Percentiles rank a stretch among this genome's conserved stretches.
phyloP scores from a whole-genome alignment of 2,888 invertebrate species.

The Bursaphelenchus okinawaensis region DNA sequence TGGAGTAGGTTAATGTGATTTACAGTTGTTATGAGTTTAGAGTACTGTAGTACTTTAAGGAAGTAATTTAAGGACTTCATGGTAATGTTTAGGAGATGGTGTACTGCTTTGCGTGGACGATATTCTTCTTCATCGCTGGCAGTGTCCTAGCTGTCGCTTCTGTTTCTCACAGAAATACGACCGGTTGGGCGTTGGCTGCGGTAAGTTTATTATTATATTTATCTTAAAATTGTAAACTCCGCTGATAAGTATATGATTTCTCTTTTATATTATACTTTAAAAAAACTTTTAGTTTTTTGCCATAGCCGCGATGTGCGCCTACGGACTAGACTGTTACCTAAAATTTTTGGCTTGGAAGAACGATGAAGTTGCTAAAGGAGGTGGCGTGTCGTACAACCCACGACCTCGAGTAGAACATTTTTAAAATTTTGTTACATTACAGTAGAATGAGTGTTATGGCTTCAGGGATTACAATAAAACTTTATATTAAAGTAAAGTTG shows the following conservation, averaged over 20 bases:
- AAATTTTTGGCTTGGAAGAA: slow-evolving; percentile 68
- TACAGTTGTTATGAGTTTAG: background rate
- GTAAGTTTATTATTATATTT: slow-evolving; percentile 63
- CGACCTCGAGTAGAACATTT: slow-evolving; percentile 1
- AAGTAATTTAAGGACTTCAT: background rate
- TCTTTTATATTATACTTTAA: background rate
- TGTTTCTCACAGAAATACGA: slow-evolving; percentile 36
- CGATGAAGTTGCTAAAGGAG: slow-evolving; percentile 40
- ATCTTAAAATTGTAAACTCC: background rate
- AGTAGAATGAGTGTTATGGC: too few relatives aligned
- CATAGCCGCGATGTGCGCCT: slow-evolving; percentile 73
- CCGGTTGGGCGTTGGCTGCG: slow-evolving; percentile 69
- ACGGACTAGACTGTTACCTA: slow-evolving; percentile 73
- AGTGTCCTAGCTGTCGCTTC: slow-evolving; percentile 64
- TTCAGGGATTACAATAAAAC: too few relatives aligned
- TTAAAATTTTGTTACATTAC: background rate
- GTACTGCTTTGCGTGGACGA: slow-evolving; percentile 71
- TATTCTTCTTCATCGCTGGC: slow-evolving; percentile 73
- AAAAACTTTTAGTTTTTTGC: slow-evolving; percentile 73
- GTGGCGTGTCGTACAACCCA: slow-evolving; percentile 16
- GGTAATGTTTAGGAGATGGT: slow-evolving; percentile 66
- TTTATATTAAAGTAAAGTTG: too few relatives aligned
- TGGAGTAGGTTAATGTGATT: slow-evolving; percentile 67
- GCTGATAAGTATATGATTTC: background rate
- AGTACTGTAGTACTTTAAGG: background rate